Evolutionary conservation across 1,140 invertebrate species (phyloP), one percentile per base, ranked within the genome.

Genomic region (Branchinecta lynchi): DNA sequence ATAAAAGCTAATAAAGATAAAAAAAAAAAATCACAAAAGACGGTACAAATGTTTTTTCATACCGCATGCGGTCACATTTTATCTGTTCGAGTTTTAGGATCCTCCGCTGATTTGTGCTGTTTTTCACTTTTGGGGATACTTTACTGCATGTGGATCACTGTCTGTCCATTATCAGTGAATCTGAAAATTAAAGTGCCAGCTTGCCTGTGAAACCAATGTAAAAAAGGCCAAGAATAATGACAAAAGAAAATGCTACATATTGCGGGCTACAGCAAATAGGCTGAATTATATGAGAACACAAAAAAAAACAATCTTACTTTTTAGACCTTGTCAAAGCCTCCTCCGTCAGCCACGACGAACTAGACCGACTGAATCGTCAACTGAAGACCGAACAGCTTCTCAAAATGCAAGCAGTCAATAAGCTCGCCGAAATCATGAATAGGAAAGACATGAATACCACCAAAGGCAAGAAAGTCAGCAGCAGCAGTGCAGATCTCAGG

Each of bases 351-450:
- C 86, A 85, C 68, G 89, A 89, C 71, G 91, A 96, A 76, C 82
- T 92, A 8, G 88, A 92, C 70, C 88, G 89, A 75, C 80, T 97
- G 71, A 85, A 83, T 74, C 90, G 88, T 76, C 91, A 92, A 79
- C 81, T 95, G 71, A 88, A 93, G 75, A 90, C 88, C 45, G 94
- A 98, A 80, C 87, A 88, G 75, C 78, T 96, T 73, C 82, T 93
- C 70, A 94, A 93, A 77, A 86, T 89, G 74, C 89, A 95, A 79
- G 95, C 95, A 66, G 92, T 98, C 44, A 96, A 96, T 79, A 98
- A 98, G 78, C 81, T 98, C 66, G 91, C 93, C 7, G 94, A 98
- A 80, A 91, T 98, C 32, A 93, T 98, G 89, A 94, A 95, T 76
- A 83, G 89, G 65, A 93, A 92, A 79, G 91, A 92, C 75, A 74